Percentiles rank a stretch among this genome's conserved stretches.
Evolutionary conservation across 1,140 invertebrate species (phyloP).

Genomic region (Asobara japonica): DNA sequence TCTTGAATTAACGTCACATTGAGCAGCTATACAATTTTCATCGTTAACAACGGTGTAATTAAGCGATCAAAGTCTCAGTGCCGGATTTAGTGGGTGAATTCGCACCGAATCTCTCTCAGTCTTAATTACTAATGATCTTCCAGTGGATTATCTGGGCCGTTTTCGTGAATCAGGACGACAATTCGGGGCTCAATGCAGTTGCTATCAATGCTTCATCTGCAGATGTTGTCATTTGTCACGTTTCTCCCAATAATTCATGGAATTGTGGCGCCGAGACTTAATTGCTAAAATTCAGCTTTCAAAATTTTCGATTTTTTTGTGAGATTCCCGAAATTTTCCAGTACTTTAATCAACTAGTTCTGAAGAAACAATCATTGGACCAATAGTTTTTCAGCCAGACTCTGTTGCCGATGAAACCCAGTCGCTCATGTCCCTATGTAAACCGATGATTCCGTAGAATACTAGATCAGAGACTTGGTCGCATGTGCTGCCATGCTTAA

Average conservation of each 20-base stretch:
- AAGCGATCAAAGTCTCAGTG: neutral
- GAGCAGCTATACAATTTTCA: neutral
- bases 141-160: neutral
- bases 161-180: neutral
- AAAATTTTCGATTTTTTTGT: neutral
- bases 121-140: conserved; percentile 16
- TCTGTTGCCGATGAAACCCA: too few relatives aligned
- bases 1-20: neutral
- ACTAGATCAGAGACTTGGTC: too few relatives aligned
- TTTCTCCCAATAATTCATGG: neutral
- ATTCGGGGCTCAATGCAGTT: neutral
- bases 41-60: conserved; percentile 2
- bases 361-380: too few relatives aligned
- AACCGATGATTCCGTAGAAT: too few relatives aligned
- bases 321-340: neutral
- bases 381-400: too few relatives aligned
- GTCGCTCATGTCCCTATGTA: too few relatives aligned
- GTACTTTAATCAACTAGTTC: too few relatives aligned
- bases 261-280: neutral
- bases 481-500: too few relatives aligned
- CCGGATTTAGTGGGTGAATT: neutral
- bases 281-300: too few relatives aligned
- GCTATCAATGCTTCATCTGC: neutral
- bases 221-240: neutral
- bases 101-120: neutral